Evolutionary conservation across 1,140 invertebrate genomes (phyloP).

Genomic region (Drosophila melanica): DNA sequence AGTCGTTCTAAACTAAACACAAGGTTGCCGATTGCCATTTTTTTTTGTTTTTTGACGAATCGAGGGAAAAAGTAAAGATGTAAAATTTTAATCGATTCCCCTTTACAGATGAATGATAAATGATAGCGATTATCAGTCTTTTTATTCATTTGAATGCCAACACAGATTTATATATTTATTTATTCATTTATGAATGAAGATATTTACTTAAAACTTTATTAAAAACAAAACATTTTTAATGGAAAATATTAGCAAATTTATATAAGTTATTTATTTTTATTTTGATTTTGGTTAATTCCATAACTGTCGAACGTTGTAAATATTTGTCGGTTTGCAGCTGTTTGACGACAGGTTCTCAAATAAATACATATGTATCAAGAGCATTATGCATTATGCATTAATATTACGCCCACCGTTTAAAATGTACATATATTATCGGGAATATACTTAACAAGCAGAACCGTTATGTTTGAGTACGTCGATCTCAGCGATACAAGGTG

Average conservation of each 20-base stretch:
- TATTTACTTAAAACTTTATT: not conserved
- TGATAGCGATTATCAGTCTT: no score
- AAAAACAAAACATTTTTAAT: conserved; percentile 2
- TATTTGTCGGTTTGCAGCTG: conserved; percentile 7
- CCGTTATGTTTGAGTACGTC: no score
- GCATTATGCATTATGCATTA: not conserved
- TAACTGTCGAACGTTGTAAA: not conserved
- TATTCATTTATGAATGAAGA: not conserved
- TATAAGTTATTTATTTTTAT: conserved; percentile 3
- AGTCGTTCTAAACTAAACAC: conserved; percentile 63
- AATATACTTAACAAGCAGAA: not conserved
- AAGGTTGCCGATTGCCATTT: conserved; percentile 41
- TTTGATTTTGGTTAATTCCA: not conserved
- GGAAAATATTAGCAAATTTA: not conserved
- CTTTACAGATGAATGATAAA: no score
- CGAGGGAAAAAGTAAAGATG: conserved; percentile 31
- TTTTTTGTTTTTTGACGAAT: conserved; percentile 21
- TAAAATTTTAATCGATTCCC: conserved; percentile 21
- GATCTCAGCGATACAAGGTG: not conserved
- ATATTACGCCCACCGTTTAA: not conserved
- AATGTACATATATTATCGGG: not conserved
- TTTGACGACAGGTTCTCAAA: conserved; percentile 13
- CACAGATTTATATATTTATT: no score
- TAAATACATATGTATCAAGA: not conserved
- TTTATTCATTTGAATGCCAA: no score